Evolutionary conservation across 2,113 vertebrate species (phyloP).

Genomic region (Globicephala melas): DNA sequence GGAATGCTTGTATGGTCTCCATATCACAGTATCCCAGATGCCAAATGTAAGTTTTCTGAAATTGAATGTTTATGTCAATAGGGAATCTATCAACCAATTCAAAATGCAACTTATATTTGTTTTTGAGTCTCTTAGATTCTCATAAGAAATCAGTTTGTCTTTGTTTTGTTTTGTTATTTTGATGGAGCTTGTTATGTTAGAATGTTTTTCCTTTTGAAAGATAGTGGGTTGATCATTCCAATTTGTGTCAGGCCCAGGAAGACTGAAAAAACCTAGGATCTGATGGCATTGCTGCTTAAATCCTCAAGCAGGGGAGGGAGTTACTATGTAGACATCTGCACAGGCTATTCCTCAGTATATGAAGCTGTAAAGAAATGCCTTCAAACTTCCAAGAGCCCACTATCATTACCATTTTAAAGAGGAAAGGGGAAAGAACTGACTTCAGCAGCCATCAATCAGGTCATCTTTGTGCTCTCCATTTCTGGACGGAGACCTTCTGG

Average conservation of each 20-base stretch:
- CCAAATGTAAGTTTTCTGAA: slow-evolving; percentile 89
- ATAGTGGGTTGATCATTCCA: slow-evolving; percentile 51
- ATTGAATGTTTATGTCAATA: background rate
- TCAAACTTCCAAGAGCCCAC: slow-evolving; percentile 54
- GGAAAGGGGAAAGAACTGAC: slow-evolving; percentile 63
- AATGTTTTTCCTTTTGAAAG: slow-evolving; percentile 64
- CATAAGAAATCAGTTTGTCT: slow-evolving; percentile 39
- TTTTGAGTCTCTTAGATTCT: background rate
- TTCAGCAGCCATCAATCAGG: slow-evolving; percentile 60
- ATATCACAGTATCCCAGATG: slow-evolving; percentile 90
- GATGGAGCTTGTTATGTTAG: slow-evolving; percentile 45
- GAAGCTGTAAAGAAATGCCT: slow-evolving; percentile 62
- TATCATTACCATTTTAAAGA: slow-evolving; percentile 61
- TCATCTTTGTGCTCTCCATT: slow-evolving; percentile 63
- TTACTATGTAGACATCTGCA: slow-evolving; percentile 57
- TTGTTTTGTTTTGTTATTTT: slow-evolving; percentile 17
- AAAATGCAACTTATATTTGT: slow-evolving; percentile 31
- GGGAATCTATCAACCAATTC: background rate
- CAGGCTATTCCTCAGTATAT: slow-evolving; percentile 62
- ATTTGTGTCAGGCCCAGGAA: slow-evolving; percentile 63
- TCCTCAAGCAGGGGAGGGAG: slow-evolving; percentile 49
- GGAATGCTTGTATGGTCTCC: slow-evolving; percentile 99
- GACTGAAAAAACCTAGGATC: slow-evolving; percentile 62
- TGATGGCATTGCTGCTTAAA: slow-evolving; percentile 56
- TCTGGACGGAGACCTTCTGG: slow-evolving; percentile 68